Percentiles rank a stretch among this genome's conserved stretches.
These are phyloP conservation scores for Ailuropoda melanoleuca DNA, from an alignment of 2,113 vertebrate genomes.

Conservation along the genomic window DNA sequence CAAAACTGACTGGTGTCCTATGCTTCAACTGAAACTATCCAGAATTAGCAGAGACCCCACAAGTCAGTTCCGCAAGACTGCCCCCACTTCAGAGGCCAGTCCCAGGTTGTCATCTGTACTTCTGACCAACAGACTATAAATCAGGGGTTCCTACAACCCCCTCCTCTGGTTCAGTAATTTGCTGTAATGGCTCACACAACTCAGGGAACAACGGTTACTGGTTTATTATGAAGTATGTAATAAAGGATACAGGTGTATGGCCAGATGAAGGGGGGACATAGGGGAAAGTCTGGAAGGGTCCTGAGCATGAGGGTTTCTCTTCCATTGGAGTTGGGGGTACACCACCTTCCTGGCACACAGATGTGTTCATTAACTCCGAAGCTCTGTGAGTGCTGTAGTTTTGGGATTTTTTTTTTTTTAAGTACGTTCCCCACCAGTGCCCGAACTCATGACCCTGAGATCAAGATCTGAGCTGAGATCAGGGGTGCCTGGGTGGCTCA, in stretches of 20 bases:
- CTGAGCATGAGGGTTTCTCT: neutral
- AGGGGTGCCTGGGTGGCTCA: too few species aligned
- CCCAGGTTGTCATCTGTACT: neutral
- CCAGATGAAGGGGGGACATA: neutral
- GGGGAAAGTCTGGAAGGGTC: neutral
- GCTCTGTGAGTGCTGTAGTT: neutral
- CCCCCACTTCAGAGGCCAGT: neutral
- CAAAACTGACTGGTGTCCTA: neutral
- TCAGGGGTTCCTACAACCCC: neutral
- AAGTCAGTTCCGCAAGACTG: neutral
- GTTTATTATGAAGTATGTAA: neutral
- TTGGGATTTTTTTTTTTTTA: neutral
- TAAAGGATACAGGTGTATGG: neutral
- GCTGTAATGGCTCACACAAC: neutral
- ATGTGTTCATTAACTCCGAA: neutral
- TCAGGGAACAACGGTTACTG: neutral
- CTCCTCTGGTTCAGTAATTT: neutral
- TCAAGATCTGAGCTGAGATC: neutral
- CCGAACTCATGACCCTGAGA: neutral
- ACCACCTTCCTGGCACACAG: neutral
- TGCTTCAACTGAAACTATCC: neutral
- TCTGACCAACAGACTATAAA: neutral
- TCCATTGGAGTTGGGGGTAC: neutral
- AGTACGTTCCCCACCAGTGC: neutral
- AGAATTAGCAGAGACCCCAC: neutral